phyloP scores from a whole-genome alignment of 2,797 vertebrate species.

The Protosalanx chinensis region DNA sequence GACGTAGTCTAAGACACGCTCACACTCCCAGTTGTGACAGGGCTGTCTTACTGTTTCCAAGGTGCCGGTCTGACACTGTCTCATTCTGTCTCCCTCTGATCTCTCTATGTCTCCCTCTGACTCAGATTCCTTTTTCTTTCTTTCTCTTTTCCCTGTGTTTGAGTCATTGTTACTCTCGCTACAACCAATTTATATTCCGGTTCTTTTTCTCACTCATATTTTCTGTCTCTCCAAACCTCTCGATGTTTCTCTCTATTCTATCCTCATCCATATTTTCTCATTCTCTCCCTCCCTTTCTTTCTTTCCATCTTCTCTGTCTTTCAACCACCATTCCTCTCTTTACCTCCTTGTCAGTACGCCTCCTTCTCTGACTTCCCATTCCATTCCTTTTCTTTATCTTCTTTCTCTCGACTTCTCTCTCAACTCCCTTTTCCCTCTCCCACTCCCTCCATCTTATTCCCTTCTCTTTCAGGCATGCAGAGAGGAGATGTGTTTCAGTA shows the following conservation, averaged over 20 bases:
- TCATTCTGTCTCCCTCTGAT: constrained; percentile 16
- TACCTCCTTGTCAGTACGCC: background rate
- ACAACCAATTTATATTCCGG: no score
- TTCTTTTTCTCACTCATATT: background rate
- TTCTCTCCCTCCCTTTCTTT: constrained; percentile 20
- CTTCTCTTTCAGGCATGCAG: constrained; percentile 50
- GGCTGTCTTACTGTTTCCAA: constrained; percentile 49
- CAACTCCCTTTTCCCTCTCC: no score
- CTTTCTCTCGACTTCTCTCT: no score
- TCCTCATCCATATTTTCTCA: background rate
- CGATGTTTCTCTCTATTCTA: background rate
- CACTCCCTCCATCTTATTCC: background rate
- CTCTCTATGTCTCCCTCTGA: background rate
- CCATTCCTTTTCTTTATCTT: no score
- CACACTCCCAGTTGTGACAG: constrained; percentile 9
- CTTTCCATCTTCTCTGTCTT: constrained; percentile 14
- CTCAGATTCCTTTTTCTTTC: background rate
- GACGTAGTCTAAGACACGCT: background rate
- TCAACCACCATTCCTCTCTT: background rate
- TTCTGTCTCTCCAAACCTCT: background rate
- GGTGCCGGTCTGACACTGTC: constrained; percentile 3
- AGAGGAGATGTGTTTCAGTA: constrained; percentile 49
- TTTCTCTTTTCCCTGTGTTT: background rate
- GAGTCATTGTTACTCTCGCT: no score
- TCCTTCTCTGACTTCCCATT: no score